A percentile compares a stretch with the other conserved stretches of the same genome.
phyloP scores from a whole-genome alignment of 2,113 vertebrate genomes.

The Shinisaurus crocodilurus region DNA sequence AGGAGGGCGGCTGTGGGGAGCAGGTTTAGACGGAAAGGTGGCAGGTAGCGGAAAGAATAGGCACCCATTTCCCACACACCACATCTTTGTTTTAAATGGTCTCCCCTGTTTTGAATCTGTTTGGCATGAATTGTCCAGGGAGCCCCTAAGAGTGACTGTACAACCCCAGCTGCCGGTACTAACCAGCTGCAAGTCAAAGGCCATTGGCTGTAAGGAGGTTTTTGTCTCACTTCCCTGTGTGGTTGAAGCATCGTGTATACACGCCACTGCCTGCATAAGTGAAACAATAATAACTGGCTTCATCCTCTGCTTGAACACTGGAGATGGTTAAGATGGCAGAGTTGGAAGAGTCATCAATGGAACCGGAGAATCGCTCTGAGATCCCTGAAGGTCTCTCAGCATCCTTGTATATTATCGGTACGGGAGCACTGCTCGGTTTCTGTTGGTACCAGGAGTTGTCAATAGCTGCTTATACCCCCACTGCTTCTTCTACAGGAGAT shows the following conservation, averaged over 20 bases:
- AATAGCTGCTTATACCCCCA: not conserved
- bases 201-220: not conserved
- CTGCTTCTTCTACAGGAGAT: constrained; percentile 13
- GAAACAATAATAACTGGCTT: not conserved
- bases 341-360: not conserved
- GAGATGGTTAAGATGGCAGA: constrained; percentile 23
- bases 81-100: no score
- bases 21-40: no score
- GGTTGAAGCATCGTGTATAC: not conserved
- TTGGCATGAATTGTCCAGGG: no score
- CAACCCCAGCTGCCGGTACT: no score
- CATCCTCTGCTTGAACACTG: not conserved
- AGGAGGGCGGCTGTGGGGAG: no score
- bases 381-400: not conserved
- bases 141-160: no score
- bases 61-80: no score
- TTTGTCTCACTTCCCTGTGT: not conserved
- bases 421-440: not conserved
- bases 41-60: no score
- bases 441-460: constrained; percentile 38
- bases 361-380: not conserved
- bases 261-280: not conserved
- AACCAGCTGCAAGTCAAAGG: not conserved
- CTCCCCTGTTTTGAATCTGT: no score
- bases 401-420: accelerated